Evolutionary conservation across 1,140 invertebrate genomes (phyloP).

Genomic region (Harpegnathos saltator): DNA sequence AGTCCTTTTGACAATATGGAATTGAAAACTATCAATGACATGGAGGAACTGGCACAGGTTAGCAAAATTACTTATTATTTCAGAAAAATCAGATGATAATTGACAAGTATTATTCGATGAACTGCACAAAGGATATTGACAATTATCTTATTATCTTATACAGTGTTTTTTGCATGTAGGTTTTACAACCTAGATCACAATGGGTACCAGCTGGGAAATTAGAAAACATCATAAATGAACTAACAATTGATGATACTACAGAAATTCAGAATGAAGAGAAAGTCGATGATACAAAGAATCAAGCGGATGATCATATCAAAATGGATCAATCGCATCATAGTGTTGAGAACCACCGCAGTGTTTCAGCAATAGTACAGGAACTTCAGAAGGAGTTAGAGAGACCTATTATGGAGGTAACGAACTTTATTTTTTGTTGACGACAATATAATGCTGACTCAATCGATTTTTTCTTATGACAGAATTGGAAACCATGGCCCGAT

Average conservation of each 20-base stretch:
- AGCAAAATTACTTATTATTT: constrained; percentile 74
- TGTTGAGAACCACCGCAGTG: constrained; percentile 87
- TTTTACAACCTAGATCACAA: constrained; percentile 83
- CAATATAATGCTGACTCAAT: background rate
- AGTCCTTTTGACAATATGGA: constrained; percentile 97
- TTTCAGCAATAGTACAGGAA: constrained; percentile 91
- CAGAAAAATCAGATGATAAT: too few relatives aligned
- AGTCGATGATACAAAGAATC: constrained; percentile 73
- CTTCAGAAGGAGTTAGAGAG: constrained; percentile 89
- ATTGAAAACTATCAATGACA: constrained; percentile 95
- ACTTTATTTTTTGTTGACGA: background rate
- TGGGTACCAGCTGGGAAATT: constrained; percentile 79
- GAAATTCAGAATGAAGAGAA: constrained; percentile 67
- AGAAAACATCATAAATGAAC: constrained; percentile 79
- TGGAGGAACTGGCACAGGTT: constrained; percentile 92
- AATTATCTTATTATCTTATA: background rate
- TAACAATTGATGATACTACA: constrained; percentile 73
- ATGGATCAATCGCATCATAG: constrained; percentile 78
- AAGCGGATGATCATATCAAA: constrained; percentile 75
- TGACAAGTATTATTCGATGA: background rate
- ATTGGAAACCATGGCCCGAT: constrained; percentile 83
- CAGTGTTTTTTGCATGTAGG: constrained; percentile 65
- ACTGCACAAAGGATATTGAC: background rate
- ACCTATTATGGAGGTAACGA: constrained; percentile 84
- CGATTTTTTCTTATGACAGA: constrained; percentile 76